Conservation (phyloP, 2,888 invertebrate genomes). For the Thymelicus sylvestris region DNA sequence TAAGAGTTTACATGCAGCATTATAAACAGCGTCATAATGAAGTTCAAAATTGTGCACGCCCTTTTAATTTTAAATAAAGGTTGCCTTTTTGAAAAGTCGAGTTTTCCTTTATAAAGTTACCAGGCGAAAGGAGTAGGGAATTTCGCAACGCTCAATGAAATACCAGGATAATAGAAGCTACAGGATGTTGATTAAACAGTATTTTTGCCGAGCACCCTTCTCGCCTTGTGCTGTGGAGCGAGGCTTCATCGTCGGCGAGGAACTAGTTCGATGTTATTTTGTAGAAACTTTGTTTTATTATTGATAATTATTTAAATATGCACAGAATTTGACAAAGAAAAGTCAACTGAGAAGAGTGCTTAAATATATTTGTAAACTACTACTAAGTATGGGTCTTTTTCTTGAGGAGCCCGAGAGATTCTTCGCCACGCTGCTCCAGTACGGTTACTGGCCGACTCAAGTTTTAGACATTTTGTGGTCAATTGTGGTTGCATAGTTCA, state of each 20-base stretch:
- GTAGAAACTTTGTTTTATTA: no score
- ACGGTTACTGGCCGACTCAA: no score
- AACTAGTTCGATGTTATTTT: neutral
- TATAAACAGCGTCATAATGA: constrained; percentile 32
- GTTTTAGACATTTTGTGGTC: no score
- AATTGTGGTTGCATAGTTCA: no score
- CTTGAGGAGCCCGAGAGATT: no score
- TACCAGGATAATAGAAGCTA: constrained; percentile 39
- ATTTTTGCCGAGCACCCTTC: constrained; percentile 37
- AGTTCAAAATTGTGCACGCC: constrained; percentile 36
- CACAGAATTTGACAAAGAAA: no score
- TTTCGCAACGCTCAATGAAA: constrained; percentile 38
- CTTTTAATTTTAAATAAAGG: constrained; percentile 35
- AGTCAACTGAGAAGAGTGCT: no score
- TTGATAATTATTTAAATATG: no score
- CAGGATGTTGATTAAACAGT: constrained; percentile 39
- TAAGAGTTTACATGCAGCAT: constrained; percentile 19
- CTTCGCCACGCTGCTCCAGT: no score
- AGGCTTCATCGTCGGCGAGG: constrained; percentile 15
- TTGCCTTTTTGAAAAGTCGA: constrained; percentile 36
- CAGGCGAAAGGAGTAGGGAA: constrained; percentile 37
- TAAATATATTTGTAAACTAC: no score
- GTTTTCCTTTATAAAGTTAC: constrained; percentile 36
- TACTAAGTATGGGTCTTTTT: no score
- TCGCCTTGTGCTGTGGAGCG: constrained; percentile 3